Conservation (phyloP, 2,797 vertebrate species). For the Diceros bicornis region DNA sequence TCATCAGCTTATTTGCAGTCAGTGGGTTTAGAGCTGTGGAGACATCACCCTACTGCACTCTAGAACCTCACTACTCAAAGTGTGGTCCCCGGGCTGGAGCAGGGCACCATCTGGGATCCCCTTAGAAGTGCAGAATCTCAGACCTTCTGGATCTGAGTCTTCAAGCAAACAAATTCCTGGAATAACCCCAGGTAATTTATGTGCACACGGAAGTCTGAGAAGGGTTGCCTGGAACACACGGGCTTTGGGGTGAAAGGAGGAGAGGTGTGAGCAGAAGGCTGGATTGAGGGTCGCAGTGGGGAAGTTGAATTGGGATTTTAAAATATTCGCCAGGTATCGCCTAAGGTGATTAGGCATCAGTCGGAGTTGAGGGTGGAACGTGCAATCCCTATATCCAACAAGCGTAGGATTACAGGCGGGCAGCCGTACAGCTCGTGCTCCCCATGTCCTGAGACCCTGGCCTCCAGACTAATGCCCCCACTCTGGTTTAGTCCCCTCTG, state of each 20-base stretch:
- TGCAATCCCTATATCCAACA: neutral
- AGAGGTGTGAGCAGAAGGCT: neutral
- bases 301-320: neutral
- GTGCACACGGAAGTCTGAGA: neutral
- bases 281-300: neutral
- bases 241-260: neutral
- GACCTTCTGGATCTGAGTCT: neutral
- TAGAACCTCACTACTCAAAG: neutral
- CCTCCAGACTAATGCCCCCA: fast-evolving
- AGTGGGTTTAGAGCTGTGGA: neutral
- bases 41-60: no score
- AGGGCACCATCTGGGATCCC: neutral
- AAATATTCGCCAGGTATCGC: no score
- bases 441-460: fast-evolving
- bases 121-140: neutral
- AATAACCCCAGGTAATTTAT: neutral
- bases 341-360: no score
- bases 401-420: neutral
- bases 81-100: neutral
- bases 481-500: fast-evolving
- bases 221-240: neutral
- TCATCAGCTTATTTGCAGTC: neutral
- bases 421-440: neutral
- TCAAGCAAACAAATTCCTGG: neutral
- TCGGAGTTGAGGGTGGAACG: neutral